Evolutionary conservation across 2,797 vertebrate genomes (phyloP), one percentile per base, ranked within the genome.

Genomic region (Buphagus erythrorhynchus): DNA sequence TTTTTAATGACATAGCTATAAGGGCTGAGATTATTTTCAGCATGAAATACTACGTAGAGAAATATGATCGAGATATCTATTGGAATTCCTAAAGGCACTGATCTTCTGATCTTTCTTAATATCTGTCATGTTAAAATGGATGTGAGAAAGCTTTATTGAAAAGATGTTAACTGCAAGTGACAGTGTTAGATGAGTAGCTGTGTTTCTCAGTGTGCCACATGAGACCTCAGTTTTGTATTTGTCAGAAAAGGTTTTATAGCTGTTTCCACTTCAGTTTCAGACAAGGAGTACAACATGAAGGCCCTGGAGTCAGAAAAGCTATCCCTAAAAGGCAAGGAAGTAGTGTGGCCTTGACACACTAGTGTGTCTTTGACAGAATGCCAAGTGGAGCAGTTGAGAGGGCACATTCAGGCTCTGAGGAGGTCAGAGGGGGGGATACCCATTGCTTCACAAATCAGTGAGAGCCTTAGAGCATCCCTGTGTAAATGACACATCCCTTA

Each of bases 1-100:
- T 68, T 93, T 93, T 92, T 89, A 91, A 93, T 96, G 62, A 93
- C n/a, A 38, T 78, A 43, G 67, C 74, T 94, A 7, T 46, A 68
- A 88, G 36, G 49, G 43, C 14, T 75, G 46, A 75, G 22, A 51
- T 82, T 65, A 71, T 91, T 77, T 92, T 74, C 43, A 49, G 38
- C 35, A 13, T 84, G 69, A 93, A 94, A 72, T 46, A 46, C 26
- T 69, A 83, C 79, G 48, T 65, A 89, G 84, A 95, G 58, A 88
- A 81, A 86, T 80, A 74, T 4, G 57, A 78, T 90, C 36, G 45
- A 63, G 63, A 57, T 88, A 85, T 22, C 29, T 87, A 5, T 25
- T 85, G n/a, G 54, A 87, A 29, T 91, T 92, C 52, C 26, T 96
- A 26, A 43, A 81, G 88, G 31, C 86, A 80, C 29, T 95, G 40